phyloP scores from a whole-genome alignment of 2,888 invertebrate genomes.

The Aporophyla nigra region DNA sequence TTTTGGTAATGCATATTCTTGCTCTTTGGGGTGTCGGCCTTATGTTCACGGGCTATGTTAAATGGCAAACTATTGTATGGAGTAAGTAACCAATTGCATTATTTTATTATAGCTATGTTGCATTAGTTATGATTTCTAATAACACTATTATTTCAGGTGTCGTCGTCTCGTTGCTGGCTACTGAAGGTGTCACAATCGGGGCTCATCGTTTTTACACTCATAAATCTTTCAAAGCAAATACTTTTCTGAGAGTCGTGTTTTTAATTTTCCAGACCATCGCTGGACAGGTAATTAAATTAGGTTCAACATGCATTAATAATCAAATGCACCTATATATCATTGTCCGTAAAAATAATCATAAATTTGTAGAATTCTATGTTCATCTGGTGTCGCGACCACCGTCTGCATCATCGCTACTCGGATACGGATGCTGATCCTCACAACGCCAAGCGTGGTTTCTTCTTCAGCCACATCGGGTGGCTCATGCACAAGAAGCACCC shows the following conservation, averaged over 20 bases:
- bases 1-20: constrained; percentile 89
- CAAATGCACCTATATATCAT: neutral
- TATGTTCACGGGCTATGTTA: constrained; percentile 69
- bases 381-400: constrained; percentile 95
- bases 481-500: constrained; percentile 95
- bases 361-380: constrained; percentile 93
- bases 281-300: constrained; percentile 92
- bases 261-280: constrained; percentile 93
- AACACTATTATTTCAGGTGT: constrained; percentile 55
- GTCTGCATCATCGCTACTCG: constrained; percentile 94
- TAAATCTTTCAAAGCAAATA: constrained; percentile 94
- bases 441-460: constrained; percentile 95
- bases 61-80: constrained; percentile 73
- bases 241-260: constrained; percentile 91
- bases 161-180: constrained; percentile 64
- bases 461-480: constrained; percentile 97
- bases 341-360: neutral
- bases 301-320: neutral
- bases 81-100: constrained; percentile 70
- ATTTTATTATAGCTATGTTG: neutral
- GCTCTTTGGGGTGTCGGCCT: constrained; percentile 86
- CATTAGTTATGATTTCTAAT: constrained; percentile 4
- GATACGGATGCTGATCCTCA: constrained; percentile 94
- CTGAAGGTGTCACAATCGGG: constrained; percentile 94
- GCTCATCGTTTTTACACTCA: constrained; percentile 96